phyloP scores from a whole-genome alignment of 1,140 invertebrate species.

The Drosophila auraria region DNA sequence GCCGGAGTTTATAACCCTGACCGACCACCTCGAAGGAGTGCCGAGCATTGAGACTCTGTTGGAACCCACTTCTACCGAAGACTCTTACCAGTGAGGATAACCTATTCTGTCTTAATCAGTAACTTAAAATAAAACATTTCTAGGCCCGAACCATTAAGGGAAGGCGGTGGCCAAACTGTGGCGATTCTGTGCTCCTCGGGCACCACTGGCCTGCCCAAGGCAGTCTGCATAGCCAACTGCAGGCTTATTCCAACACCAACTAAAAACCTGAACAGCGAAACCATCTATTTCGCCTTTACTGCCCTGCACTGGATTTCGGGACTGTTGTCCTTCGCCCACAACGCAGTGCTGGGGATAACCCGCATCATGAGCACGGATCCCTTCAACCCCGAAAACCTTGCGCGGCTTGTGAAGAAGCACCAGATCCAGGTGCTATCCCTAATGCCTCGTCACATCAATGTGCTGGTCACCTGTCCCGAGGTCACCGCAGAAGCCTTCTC shows the following conservation, averaged over 20 bases:
- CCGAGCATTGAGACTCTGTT: not conserved
- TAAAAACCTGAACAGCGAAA: not conserved
- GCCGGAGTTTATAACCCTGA: constrained; percentile 7
- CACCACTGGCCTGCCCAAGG: constrained; percentile 4
- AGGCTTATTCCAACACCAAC: not conserved
- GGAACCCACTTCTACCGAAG: constrained; percentile 2
- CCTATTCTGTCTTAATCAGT: not conserved
- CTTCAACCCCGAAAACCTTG: not conserved
- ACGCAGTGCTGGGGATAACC: not conserved
- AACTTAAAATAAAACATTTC: not conserved
- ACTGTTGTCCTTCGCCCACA: not conserved
- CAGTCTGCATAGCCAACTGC: constrained; percentile 2
- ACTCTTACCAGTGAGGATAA: not conserved
- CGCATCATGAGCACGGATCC: constrained; percentile 5
- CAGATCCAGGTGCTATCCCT: not conserved
- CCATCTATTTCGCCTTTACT: not conserved
- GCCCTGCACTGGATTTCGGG: constrained; percentile 4
- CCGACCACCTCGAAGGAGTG: not conserved
- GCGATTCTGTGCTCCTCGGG: constrained; percentile 7
- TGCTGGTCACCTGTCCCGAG: not conserved
- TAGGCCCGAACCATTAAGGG: not conserved
- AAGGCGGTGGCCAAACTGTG: constrained; percentile 1
- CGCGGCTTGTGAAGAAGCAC: not conserved
- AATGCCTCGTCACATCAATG: not conserved
- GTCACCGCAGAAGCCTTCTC: not conserved